Evolutionary conservation across 2,797 vertebrate genomes (phyloP), one percentile per base, ranked within the genome.

Genomic region (Pagetopsis macropterus): DNA sequence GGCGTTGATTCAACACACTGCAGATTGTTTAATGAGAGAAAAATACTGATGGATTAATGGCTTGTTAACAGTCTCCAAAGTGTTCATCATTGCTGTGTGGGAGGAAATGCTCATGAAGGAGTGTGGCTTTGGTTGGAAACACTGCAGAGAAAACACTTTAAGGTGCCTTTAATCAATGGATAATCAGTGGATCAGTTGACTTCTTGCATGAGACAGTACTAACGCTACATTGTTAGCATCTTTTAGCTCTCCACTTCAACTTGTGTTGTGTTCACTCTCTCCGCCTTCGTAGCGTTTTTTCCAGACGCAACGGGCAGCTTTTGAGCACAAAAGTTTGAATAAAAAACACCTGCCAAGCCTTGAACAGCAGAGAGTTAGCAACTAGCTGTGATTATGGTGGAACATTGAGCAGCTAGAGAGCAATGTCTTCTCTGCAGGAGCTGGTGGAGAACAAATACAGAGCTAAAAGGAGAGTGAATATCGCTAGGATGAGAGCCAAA

Each of bases 321-420:
- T 23, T 5, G 33, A 50, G 15, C 8, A 1, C 16, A 17, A 23
- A 46, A 37, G 8, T 10, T 37, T 63, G 1, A 40, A 9, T 37
- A 45, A 51, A 40, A 75, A 50, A 14, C 9, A 3, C 16, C 37
- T 27, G 19, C 19, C 9, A n/a, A 54, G 49, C 16, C n/a, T 11
- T 6, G 48, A 48, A 21, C 21, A 19, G 9, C 46, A 54, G 10
- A 54, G 10, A 3, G 10, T 54, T 15, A 17, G 49, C 3, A 0
- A 31, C 11, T 12, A 16, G 43, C 65, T 23, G 9, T 59, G 48
- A 51, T 19, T 16, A 57, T 0, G 45, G 12, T 17, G 37, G 21
- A 61, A 17, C 49, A 43, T 48, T 60, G 27, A 55, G 31, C 21
- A 49, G 51, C 70, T 48, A 7, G 57, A 72, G 31, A 70, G 48